Conservation (phyloP, 2,888 invertebrate species). For the Xiphydria camelus region DNA sequence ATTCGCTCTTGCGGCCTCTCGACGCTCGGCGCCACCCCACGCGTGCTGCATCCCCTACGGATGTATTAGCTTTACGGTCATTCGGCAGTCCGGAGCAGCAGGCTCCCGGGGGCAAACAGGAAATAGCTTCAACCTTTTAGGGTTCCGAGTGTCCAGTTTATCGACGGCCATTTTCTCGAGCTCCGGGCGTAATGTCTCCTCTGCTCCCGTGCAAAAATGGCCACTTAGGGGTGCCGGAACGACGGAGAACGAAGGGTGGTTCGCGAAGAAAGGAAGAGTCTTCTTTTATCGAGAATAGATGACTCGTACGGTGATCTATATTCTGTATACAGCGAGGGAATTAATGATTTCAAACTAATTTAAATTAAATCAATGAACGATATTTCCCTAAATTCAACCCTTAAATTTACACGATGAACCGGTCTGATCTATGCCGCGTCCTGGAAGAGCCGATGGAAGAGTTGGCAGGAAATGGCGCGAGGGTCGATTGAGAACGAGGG, state of each 20-base stretch:
- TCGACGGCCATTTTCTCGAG: constrained; percentile 39
- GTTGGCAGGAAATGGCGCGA: too few relatives aligned
- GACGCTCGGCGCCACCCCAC: constrained; percentile 9
- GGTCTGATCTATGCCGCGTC: too few relatives aligned
- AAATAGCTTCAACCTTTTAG: constrained; percentile 40
- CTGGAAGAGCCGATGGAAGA: too few relatives aligned
- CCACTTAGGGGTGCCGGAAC: constrained; percentile 14
- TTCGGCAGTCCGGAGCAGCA: constrained; percentile 26
- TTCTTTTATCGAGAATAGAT: background rate
- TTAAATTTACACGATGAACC: too few relatives aligned
- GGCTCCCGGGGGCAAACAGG: constrained; percentile 38
- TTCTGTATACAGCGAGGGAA: too few relatives aligned
- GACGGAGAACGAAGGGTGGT: constrained; percentile 2
- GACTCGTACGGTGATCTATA: too few relatives aligned
- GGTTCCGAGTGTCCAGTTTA: constrained; percentile 36
- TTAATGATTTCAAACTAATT: too few relatives aligned
- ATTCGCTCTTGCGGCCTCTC: constrained; percentile 10
- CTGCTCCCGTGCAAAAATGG: constrained; percentile 21
- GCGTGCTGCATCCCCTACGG: constrained; percentile 34
- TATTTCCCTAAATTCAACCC: too few relatives aligned
- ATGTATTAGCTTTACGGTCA: constrained; percentile 50
- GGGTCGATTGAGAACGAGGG: too few relatives aligned
- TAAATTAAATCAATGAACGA: too few relatives aligned
- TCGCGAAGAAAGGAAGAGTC: background rate
- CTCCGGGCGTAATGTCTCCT: constrained; percentile 15